These are phyloP conservation scores for Amphiduros pacificus DNA, from an alignment of 2,888 invertebrate species.

Conservation along the genomic window DNA sequence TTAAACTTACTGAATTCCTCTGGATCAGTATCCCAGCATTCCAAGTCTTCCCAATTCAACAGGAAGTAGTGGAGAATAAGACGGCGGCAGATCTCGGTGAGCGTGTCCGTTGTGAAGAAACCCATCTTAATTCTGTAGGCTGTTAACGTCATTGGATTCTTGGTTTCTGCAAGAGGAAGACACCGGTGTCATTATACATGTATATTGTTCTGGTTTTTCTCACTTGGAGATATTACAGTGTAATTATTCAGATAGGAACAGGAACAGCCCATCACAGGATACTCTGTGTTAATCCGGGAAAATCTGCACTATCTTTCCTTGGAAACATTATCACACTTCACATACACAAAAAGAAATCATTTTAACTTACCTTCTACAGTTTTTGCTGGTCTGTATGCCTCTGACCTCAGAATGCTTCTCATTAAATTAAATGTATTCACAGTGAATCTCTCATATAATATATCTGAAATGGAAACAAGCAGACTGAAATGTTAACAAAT, in stretches of 20 bases:
- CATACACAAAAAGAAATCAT: too few relatives aligned
- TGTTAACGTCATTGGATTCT: conserved; percentile 62
- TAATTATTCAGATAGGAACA: too few relatives aligned
- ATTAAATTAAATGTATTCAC: conserved; percentile 89
- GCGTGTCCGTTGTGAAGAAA: conserved; percentile 76
- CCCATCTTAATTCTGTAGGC: conserved; percentile 73
- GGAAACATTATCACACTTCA: too few relatives aligned
- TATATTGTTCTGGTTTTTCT: too few relatives aligned
- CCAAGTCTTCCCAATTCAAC: conserved; percentile 79
- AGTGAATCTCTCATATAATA: conserved; percentile 79
- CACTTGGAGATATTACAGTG: too few relatives aligned
- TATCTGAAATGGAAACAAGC: conserved; percentile 57
- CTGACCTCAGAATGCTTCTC: conserved; percentile 78
- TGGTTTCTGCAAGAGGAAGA: conserved; percentile 13
- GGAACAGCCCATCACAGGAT: too few relatives aligned
- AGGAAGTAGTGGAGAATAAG: conserved; percentile 87
- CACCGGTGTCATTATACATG: neutral
- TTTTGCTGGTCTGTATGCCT: conserved; percentile 73
- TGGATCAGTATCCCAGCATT: conserved; percentile 86
- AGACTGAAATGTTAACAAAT: neutral
- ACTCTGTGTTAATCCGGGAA: too few relatives aligned
- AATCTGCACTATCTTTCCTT: too few relatives aligned
- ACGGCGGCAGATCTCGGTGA: conserved; percentile 81
- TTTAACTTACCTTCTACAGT: conserved; percentile 61
- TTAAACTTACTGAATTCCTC: conserved; percentile 77